These are phyloP conservation scores for Epizoanthus fatuus DNA, from an alignment of 92 coral and sea anemone genomes.

Conservation along the genomic window DNA sequence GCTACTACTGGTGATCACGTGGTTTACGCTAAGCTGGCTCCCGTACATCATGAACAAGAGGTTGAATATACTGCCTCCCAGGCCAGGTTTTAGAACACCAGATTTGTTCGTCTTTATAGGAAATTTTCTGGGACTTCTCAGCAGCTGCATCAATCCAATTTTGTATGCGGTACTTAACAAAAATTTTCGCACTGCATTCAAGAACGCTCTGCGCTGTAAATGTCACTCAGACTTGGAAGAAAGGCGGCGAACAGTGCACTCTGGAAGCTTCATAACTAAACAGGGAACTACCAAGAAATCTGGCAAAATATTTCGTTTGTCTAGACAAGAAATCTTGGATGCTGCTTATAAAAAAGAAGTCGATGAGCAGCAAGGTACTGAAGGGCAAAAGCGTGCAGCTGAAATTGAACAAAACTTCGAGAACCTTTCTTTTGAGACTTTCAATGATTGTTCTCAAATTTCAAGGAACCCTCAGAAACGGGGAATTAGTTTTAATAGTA, in stretches of 20 bases:
- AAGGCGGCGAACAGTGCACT: conserved; percentile 60
- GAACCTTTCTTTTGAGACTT: conserved; percentile 17
- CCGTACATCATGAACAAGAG: conserved; percentile 88
- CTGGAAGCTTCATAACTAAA: conserved; percentile 16
- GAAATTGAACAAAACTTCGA: conserved; percentile 11
- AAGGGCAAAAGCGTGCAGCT: background rate
- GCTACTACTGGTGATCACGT: conserved; percentile 79
- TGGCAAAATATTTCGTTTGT: background rate
- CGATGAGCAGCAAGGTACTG: background rate
- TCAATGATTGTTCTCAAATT: background rate
- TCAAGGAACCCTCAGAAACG: background rate
- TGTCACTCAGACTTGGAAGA: conserved; percentile 81
- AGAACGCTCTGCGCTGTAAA: conserved; percentile 82
- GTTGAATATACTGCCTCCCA: conserved; percentile 79
- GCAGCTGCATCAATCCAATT: conserved; percentile 85
- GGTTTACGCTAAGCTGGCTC: conserved; percentile 84
- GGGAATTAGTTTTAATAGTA: background rate
- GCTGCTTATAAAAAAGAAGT: background rate
- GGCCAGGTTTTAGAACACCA: conserved; percentile 56
- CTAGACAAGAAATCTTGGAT: background rate
- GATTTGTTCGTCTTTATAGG: conserved; percentile 84
- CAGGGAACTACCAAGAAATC: background rate
- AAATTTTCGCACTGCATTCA: conserved; percentile 84
- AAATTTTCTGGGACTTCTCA: conserved; percentile 81
- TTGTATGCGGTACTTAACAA: conserved; percentile 85